phyloP scores from a whole-genome alignment of 2,888 invertebrate species.

The Clitarchus hookeri region DNA sequence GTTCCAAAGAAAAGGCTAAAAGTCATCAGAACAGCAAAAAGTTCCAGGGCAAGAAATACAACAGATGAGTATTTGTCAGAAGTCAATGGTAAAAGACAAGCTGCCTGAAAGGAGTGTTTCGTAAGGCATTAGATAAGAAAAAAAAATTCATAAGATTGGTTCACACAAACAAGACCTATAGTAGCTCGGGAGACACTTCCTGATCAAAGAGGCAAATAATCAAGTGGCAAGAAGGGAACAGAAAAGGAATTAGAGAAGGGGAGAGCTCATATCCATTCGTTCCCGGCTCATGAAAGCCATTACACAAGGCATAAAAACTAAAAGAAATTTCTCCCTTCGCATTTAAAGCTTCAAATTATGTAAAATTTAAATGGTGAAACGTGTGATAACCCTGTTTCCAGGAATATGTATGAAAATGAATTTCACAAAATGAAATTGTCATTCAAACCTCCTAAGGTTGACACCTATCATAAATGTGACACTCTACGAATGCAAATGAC shows the following conservation, averaged over 20 bases:
- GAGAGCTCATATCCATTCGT: background rate
- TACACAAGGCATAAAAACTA: background rate
- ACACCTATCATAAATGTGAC: slow-evolving; percentile 2
- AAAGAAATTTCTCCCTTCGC: background rate
- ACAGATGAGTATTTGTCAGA: background rate
- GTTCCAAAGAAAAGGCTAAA: background rate
- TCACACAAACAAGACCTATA: background rate
- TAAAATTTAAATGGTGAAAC: background rate
- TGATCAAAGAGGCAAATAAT: background rate
- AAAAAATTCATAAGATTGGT: background rate
- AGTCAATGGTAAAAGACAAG: background rate
- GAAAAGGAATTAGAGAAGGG: background rate
- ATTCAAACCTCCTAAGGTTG: background rate
- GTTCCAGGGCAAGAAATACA: background rate
- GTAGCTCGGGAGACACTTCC: background rate
- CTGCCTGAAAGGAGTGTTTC: background rate
- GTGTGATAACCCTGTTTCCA: background rate
- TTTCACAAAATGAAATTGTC: background rate
- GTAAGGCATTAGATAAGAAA: background rate
- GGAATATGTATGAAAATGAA: background rate
- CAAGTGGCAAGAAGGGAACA: background rate
- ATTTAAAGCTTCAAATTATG: background rate
- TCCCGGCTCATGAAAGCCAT: background rate
- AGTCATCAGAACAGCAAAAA: background rate
- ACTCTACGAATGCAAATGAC: background rate